phyloP scores from a whole-genome alignment of 2,888 invertebrate species.

The Xestia sexstrigata region DNA sequence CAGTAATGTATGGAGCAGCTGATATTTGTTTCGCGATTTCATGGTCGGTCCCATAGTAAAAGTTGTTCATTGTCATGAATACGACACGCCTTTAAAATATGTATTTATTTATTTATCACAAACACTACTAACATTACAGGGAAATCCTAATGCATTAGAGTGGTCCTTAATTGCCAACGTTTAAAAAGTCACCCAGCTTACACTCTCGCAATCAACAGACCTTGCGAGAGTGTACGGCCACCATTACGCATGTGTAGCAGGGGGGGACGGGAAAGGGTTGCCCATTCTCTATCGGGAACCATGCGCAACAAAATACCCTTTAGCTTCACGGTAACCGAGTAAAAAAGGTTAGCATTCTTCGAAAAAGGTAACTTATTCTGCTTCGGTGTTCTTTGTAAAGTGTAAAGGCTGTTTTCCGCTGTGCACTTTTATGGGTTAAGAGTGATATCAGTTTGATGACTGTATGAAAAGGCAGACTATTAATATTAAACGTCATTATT shows the following conservation, averaged over 20 bases:
- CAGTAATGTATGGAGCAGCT: no score
- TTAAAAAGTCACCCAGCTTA: neutral
- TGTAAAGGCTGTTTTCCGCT: constrained; percentile 5
- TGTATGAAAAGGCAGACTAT: neutral
- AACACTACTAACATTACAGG: no score
- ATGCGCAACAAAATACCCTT: constrained; percentile 24
- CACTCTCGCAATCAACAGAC: neutral
- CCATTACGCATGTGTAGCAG: neutral
- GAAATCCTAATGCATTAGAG: no score
- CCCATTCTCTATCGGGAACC: neutral
- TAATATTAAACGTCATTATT: neutral
- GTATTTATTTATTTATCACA: no score
- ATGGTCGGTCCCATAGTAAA: no score
- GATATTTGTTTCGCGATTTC: no score
- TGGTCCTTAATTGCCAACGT: no score
- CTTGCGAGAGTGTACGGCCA: neutral
- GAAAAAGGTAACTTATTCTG: constrained; percentile 33
- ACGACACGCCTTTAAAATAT: no score
- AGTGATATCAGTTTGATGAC: neutral
- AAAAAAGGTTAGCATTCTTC: constrained; percentile 32
- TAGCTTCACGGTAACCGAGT: neutral
- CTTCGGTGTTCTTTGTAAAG: constrained; percentile 10
- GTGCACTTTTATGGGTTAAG: neutral
- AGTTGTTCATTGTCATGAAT: no score
- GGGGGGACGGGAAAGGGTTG: constrained; percentile 1